phyloP scores from a whole-genome alignment of 2,797 vertebrate species.

The Phrynocephalus forsythii region DNA sequence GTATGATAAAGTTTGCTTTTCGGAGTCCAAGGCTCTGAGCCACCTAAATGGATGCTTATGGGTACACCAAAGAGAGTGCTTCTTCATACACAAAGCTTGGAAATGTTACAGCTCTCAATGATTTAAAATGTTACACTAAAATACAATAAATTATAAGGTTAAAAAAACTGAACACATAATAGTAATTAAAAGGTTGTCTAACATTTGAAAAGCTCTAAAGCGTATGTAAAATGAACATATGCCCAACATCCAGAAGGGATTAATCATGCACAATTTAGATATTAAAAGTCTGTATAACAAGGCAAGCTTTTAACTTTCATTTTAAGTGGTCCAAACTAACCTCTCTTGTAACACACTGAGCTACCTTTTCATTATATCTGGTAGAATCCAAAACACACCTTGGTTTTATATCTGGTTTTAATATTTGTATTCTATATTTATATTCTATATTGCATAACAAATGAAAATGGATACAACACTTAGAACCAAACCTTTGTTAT shows the following conservation, averaged over 20 bases:
- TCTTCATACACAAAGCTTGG: neutral
- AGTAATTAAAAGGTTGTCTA: neutral
- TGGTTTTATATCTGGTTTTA: neutral
- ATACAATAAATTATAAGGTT: too few relatives aligned
- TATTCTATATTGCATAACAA: neutral
- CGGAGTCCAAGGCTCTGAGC: neutral
- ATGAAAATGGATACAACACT: neutral
- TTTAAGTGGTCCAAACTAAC: too few relatives aligned
- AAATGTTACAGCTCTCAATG: too few relatives aligned
- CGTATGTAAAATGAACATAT: too few relatives aligned
- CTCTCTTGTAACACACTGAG: neutral
- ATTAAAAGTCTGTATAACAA: too few relatives aligned
- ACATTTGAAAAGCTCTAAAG: too few relatives aligned
- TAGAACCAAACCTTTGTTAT: neutral
- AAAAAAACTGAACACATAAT: too few relatives aligned
- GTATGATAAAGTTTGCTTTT: neutral
- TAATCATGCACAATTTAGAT: too few relatives aligned
- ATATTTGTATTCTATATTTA: neutral
- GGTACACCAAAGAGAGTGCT: neutral
- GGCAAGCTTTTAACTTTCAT: too few relatives aligned
- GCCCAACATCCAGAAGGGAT: too few relatives aligned
- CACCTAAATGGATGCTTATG: neutral
- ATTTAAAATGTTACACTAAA: too few relatives aligned
- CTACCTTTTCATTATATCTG: neutral
- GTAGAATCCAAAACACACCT: neutral